Evolutionary conservation across 2,888 invertebrate genomes (phyloP).

Genomic region (Acanthopleura granulata): DNA sequence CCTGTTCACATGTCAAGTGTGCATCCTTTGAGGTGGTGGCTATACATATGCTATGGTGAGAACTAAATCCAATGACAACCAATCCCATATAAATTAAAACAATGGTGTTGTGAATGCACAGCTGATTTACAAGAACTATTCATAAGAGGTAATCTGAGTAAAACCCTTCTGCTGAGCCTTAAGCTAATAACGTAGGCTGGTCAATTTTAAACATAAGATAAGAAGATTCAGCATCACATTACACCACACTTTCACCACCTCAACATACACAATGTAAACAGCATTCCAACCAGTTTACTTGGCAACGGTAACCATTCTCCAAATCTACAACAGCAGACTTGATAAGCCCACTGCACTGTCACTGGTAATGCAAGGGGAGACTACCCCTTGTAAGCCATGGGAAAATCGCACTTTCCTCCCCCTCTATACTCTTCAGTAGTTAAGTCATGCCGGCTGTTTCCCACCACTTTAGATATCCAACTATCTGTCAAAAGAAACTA

Average conservation of each 20-base stretch:
- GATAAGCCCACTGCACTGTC: neutral
- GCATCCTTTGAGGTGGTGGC: conserved; percentile 17
- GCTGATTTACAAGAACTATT: too few relatives aligned
- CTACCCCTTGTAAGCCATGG: too few relatives aligned
- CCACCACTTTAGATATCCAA: conserved; percentile 22
- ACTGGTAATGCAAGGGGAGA: neutral
- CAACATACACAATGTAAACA: conserved; percentile 12
- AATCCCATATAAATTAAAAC: too few relatives aligned
- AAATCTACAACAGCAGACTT: neutral
- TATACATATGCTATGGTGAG: neutral
- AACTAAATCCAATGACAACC: too few relatives aligned
- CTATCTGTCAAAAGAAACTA: conserved; percentile 25
- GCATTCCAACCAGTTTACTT: conserved; percentile 6
- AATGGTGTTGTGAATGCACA: too few relatives aligned
- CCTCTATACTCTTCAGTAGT: conserved; percentile 43
- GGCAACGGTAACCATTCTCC: neutral
- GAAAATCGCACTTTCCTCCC: conserved; percentile 17
- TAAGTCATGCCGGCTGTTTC: conserved; percentile 53
- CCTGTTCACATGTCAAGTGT: neutral
- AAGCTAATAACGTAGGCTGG: too few relatives aligned
- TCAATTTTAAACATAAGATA: too few relatives aligned
- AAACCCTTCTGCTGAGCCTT: too few relatives aligned
- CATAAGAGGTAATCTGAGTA: too few relatives aligned
- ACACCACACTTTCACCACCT: conserved; percentile 7
- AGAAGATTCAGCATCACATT: too few relatives aligned